Base-by-base conservation (phyloP, 2,888 invertebrate species). In the Drosophila emarginata region DNA sequence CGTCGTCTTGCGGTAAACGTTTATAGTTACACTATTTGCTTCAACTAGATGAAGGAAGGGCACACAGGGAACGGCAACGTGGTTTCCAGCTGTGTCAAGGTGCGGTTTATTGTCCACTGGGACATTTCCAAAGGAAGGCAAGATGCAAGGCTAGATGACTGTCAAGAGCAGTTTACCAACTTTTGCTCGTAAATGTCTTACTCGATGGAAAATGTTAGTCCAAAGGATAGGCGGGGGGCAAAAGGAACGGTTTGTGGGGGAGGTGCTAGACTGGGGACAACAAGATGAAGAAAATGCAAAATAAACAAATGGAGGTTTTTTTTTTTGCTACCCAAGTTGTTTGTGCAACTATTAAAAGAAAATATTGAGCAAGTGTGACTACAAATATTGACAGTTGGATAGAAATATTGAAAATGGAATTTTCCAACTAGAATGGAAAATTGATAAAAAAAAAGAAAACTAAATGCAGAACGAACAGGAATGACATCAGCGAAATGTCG, bases 21-120 rank as follows among this genome's bases (percentile, higher is more conserved):
- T 77, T 81, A 76, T 76, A 70, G 71, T 84, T 84, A 77, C 80
- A 74, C 28, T 32, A 18, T 6, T 6, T 7, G 23, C 15, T 45
- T 18, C 40, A 15, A 45, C 18, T 45, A 45, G 4, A 45, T 7
- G 40, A 3, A 18, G 9, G 18, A 45, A 18, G 40, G 40, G 40
- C 15, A 18, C 18, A 40, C 40, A 9, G 9, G 40, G 6, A 28
- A 23, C 23, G 23, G 6, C 15, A 18, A 12, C 45, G 9, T 45
- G 45, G 45, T 45, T 45, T 45, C 45, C 63, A 15, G 76, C 63
- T 74, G 70, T 60, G 50, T 64, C 71, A 78, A 78, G 77, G 77
- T 77, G 77, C 51, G 79, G 77, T 67, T 67, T 61, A 11, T 26
- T 51, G 7, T 37, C 26, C 69, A 64, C 60, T 11, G 54, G 54